These are phyloP conservation scores for Platysteira castanea DNA, from an alignment of 2,113 vertebrate species.

Conservation along the genomic window DNA sequence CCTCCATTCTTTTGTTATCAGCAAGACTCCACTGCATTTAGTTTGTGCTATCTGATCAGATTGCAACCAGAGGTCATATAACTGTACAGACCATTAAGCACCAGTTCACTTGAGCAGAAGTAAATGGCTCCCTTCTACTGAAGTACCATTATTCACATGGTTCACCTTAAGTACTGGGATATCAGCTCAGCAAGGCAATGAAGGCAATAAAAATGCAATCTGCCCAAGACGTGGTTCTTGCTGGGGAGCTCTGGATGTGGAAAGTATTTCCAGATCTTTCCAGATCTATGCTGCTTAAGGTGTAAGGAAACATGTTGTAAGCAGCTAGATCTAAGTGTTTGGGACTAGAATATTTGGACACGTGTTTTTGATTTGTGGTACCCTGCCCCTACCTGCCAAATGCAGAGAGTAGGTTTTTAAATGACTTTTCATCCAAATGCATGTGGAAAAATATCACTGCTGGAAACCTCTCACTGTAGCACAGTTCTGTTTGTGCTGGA, in stretches of 20 bases:
- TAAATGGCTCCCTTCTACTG: slow-evolving; percentile 26
- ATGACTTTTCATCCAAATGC: neutral
- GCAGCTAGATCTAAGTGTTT: neutral
- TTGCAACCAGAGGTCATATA: slow-evolving; percentile 28
- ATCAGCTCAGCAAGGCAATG: neutral
- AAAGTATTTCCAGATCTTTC: slow-evolving; percentile 54
- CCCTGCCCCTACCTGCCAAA: neutral
- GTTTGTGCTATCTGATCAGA: slow-evolving; percentile 5
- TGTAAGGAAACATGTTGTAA: neutral
- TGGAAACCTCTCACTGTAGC: slow-evolving; percentile 16
- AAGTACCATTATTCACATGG: slow-evolving; percentile 1
- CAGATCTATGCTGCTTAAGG: slow-evolving; percentile 13
- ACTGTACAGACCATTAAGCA: slow-evolving; percentile 51
- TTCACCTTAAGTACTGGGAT: neutral
- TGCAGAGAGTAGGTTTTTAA: neutral
- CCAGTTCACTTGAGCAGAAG: slow-evolving; percentile 20
- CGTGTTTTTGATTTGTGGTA: neutral
- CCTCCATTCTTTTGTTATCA: neutral
- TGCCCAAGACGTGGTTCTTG: slow-evolving; percentile 13
- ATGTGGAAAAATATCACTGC: neutral
- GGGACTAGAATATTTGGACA: neutral
- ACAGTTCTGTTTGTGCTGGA: slow-evolving; percentile 58
- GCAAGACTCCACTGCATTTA: neutral
- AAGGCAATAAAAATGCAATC: slow-evolving; percentile 47
- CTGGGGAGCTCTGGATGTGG: slow-evolving; percentile 55